phyloP scores from a whole-genome alignment of 2,888 invertebrate genomes.

The Mesorhabditis spiculigera region DNA sequence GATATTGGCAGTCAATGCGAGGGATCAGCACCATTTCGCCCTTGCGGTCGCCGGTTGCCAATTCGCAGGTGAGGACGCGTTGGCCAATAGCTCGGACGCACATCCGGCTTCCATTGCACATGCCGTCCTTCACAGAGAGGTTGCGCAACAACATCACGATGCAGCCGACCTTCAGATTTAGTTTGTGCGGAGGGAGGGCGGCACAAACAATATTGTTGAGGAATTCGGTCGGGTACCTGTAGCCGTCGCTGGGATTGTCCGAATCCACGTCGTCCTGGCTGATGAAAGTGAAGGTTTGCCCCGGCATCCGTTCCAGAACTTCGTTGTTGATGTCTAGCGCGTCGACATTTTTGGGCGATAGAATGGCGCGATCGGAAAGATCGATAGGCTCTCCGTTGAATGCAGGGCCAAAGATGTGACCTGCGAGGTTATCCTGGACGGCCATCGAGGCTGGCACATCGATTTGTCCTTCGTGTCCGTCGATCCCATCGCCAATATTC shows the following conservation, averaged over 20 bases:
- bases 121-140: constrained; percentile 9
- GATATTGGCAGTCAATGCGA: too few relatives aligned
- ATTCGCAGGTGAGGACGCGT: too few relatives aligned
- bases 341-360: constrained; percentile 14
- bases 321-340: constrained; percentile 12
- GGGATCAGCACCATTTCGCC: too few relatives aligned
- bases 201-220: constrained; percentile 13
- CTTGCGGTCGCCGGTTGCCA: too few relatives aligned
- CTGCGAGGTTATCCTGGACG: not conserved
- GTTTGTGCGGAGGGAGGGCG: constrained; percentile 12
- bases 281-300: not conserved
- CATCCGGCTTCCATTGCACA: constrained; percentile 8
- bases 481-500: constrained; percentile 17
- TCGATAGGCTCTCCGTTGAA: not conserved
- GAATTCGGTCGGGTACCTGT: constrained; percentile 11
- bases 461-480: constrained; percentile 14
- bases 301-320: constrained; percentile 8
- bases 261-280: not conserved
- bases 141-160: constrained; percentile 10
- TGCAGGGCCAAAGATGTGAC: constrained; percentile 9
- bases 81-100: not conserved
- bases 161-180: not conserved
- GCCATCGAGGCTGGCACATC: constrained; percentile 1
- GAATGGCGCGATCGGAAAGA: constrained; percentile 12
- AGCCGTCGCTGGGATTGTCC: not conserved